These are phyloP conservation scores for Nomada fabriciana DNA, from an alignment of 2,888 invertebrate species.

Conservation along the genomic window DNA sequence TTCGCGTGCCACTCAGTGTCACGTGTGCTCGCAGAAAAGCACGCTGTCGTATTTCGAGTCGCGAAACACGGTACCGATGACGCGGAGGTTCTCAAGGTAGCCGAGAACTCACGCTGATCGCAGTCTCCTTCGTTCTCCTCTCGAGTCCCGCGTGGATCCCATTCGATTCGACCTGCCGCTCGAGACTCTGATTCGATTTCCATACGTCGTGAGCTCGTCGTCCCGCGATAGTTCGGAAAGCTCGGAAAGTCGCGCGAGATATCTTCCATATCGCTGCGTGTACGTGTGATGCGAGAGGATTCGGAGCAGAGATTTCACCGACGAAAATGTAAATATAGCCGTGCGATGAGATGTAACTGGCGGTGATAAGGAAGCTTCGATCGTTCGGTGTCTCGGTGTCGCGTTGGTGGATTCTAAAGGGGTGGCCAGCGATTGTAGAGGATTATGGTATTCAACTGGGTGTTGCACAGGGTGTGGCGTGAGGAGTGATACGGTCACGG, in stretches of 20 bases:
- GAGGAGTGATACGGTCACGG: neutral
- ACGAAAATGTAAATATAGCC: neutral
- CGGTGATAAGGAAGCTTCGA: slow-evolving; percentile 6
- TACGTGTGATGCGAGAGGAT: slow-evolving; percentile 8
- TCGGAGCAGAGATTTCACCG: neutral
- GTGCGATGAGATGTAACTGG: neutral
- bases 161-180: slow-evolving; percentile 7
- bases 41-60: slow-evolving; percentile 2
- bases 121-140: neutral
- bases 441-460: neutral
- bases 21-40: slow-evolving; percentile 36
- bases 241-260: slow-evolving; percentile 6
- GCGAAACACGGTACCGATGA: slow-evolving; percentile 29
- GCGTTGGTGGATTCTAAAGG: neutral
- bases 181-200: slow-evolving; percentile 2
- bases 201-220: neutral
- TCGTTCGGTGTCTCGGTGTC: neutral
- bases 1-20: slow-evolving; percentile 48
- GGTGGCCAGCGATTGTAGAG: neutral
- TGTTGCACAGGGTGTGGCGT: neutral
- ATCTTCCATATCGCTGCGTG: slow-evolving; percentile 2
- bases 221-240: neutral
- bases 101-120: slow-evolving; percentile 26
- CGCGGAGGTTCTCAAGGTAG: slow-evolving; percentile 28
- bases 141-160: slow-evolving; percentile 6